phyloP scores from a whole-genome alignment of 2,888 invertebrate species.

The Noctua comes region DNA sequence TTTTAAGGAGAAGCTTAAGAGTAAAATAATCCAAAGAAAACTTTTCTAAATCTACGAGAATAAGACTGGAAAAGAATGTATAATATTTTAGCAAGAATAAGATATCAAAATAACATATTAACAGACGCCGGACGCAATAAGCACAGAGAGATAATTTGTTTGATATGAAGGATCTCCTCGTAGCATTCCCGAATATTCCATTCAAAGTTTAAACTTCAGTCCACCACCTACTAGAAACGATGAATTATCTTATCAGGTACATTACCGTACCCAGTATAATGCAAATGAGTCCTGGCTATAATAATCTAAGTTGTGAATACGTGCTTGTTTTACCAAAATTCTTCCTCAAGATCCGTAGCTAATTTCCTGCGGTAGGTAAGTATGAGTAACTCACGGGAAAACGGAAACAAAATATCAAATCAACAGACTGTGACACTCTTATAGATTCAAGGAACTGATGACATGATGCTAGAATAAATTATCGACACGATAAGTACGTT shows the following conservation, averaged over 20 bases:
- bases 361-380: not conserved
- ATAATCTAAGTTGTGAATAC: conserved; percentile 43
- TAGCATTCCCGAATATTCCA: not conserved
- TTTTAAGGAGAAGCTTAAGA: not conserved
- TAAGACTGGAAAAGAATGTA: not conserved
- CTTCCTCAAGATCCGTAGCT: conserved; percentile 12
- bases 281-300: conserved; percentile 44
- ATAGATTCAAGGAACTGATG: not conserved
- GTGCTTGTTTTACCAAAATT: conserved; percentile 45
- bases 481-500: not conserved
- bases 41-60: not conserved
- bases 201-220: conserved; percentile 31
- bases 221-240: conserved; percentile 10
- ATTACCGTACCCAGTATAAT: conserved; percentile 26
- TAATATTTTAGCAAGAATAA: not conserved
- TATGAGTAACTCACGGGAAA: conserved; percentile 19
- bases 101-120: not conserved
- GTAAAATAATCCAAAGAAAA: not conserved
- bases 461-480: not conserved
- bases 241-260: conserved; percentile 22
- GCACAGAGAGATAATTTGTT: not conserved
- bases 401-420: conserved; percentile 5
- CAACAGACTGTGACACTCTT: not conserved
- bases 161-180: not conserved
- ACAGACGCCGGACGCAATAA: not conserved